phyloP scores from a whole-genome alignment of 2,888 invertebrate species.

The Rotaria socialis region DNA sequence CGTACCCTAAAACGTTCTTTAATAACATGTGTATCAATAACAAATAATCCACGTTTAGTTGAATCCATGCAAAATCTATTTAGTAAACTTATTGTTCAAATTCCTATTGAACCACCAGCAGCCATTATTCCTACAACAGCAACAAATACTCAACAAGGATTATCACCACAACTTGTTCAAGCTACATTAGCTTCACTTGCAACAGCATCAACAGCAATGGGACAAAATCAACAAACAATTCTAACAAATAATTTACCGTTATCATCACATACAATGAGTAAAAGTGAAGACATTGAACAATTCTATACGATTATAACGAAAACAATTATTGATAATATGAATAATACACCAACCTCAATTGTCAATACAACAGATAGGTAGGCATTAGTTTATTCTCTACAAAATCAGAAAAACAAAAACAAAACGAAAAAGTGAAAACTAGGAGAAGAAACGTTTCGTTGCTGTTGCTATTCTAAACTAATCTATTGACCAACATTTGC shows the following conservation, averaged over 20 bases:
- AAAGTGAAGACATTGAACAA: constrained; percentile 28
- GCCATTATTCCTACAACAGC: neutral
- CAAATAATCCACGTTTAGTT: constrained; percentile 16
- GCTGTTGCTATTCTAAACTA: neutral
- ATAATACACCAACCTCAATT: neutral
- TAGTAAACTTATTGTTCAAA: constrained; percentile 18
- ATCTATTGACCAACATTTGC: neutral
- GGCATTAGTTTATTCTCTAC: constrained; percentile 10
- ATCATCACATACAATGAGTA: neutral
- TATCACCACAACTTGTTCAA: neutral
- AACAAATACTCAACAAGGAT: neutral
- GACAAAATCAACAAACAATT: neutral
- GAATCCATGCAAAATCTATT: constrained; percentile 31
- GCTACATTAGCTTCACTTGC: constrained; percentile 5
- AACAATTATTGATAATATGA: constrained; percentile 36
- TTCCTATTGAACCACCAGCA: constrained; percentile 29
- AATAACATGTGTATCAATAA: neutral
- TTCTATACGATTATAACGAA: constrained; percentile 14
- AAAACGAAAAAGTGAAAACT: neutral
- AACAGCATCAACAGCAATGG: neutral
- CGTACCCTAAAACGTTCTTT: constrained; percentile 31
- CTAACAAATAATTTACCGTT: neutral
- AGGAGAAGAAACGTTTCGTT: neutral
- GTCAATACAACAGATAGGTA: constrained; percentile 33
- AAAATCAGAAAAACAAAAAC: neutral